These are phyloP conservation scores for Heterocephalus glaber DNA, from an alignment of 2,113 vertebrate species.

Conservation along the genomic window DNA sequence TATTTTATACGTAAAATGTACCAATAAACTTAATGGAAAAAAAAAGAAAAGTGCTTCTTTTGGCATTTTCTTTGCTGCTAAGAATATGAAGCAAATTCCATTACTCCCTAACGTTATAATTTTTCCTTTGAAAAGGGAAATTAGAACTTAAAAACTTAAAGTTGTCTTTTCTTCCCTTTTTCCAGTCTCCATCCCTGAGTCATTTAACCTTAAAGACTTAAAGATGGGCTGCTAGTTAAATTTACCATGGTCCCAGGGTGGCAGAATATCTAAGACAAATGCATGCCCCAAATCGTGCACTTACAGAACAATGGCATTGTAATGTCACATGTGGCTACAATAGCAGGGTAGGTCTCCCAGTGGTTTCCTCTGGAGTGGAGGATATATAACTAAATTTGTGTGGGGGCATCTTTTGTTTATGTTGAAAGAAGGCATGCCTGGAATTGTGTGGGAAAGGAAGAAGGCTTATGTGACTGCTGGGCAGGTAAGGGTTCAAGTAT, in stretches of 20 bases:
- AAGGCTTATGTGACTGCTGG: neutral
- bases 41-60: neutral
- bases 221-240: neutral
- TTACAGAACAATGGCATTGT: neutral
- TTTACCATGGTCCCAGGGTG: neutral
- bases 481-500: neutral
- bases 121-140: slow-evolving; percentile 25
- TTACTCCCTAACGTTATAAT: neutral
- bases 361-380: neutral
- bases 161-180: neutral
- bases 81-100: neutral
- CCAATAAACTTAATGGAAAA: too few species aligned
- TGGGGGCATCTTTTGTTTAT: neutral
- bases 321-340: neutral
- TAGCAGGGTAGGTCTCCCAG: neutral
- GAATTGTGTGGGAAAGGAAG: neutral
- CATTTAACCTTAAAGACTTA: neutral
- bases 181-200: rapidly evolving
- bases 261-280: neutral
- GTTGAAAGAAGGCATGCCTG: neutral
- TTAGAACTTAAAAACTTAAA: neutral
- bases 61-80: neutral
- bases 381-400: neutral
- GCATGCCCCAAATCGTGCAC: neutral
- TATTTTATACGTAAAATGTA: too few species aligned